phyloP scores from a whole-genome alignment of 2,888 invertebrate genomes.

The Pantelozetes paolii region DNA sequence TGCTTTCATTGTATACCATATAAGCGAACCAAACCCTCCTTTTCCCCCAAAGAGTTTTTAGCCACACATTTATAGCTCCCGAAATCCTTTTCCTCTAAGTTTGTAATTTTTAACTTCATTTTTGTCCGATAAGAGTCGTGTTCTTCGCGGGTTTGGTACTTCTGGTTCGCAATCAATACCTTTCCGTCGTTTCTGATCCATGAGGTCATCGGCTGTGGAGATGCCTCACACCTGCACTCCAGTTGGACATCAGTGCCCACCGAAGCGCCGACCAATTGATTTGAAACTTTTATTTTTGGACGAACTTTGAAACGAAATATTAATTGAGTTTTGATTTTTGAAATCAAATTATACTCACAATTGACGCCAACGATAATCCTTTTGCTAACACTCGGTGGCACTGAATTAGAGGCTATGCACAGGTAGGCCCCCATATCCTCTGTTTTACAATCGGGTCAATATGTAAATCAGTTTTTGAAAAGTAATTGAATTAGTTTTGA shows the following conservation, averaged over 20 bases:
- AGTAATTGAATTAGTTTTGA: background rate
- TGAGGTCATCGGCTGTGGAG: slow-evolving; percentile 46
- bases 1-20: slow-evolving; percentile 30
- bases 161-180: slow-evolving; percentile 44
- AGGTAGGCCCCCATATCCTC: slow-evolving; percentile 49
- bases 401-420: slow-evolving; percentile 52
- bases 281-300: slow-evolving; percentile 48
- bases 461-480: background rate
- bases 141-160: slow-evolving; percentile 46
- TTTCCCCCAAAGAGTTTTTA: slow-evolving; percentile 43
- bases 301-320: slow-evolving; percentile 44
- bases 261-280: slow-evolving; percentile 47
- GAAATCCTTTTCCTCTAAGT: slow-evolving; percentile 44
- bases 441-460: background rate
- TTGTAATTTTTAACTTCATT: slow-evolving; percentile 42
- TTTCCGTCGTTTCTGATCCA: slow-evolving; percentile 47
- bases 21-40: slow-evolving; percentile 42
- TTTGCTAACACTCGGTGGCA: slow-evolving; percentile 51
- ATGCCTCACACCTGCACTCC: slow-evolving; percentile 48
- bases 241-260: slow-evolving; percentile 46
- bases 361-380: slow-evolving; percentile 52
- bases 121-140: slow-evolving; percentile 41
- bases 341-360: slow-evolving; percentile 50
- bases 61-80: slow-evolving; percentile 44
- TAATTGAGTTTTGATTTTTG: background rate